Base-by-base conservation (phyloP, 2,113 vertebrate species). In the Isichthys henryi region DNA sequence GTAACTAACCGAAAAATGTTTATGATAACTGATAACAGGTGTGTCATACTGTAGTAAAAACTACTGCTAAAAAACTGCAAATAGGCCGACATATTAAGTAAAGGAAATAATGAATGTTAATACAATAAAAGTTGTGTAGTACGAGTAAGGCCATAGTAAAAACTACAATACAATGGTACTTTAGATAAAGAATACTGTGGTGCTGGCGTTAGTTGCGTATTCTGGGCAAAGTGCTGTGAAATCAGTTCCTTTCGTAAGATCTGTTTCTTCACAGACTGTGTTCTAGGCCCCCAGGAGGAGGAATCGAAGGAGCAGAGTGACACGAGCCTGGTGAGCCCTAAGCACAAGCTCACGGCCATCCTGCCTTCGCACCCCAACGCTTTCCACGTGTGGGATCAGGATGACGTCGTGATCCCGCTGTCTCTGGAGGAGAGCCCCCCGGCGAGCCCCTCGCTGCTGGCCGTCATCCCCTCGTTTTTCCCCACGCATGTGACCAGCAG, bases 371-470 rank as follows among this genome's bases (percentile, higher is more conserved):
- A 95, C 92, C 31, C 80, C 80, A 96, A 96, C 17, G 94, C 95
- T 90, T 96, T 96, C 92, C 95, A 96, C 10, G 94, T 96, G 90
- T 96, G 95, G 96, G 95, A 96, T 92, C 94, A 94, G 92, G 95
- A 96, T 1, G 95, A 95, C 6, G 94, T 96, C 70, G 91, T 95
- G 82, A 93, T 96, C 90, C 82, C 95, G 1, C 88, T 95, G 84
- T 90, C 93, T 2, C 88, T 45, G 0, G 92, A 94, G 0, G 92
- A 94, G 3, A 93, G 92, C 91, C 90, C 93, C 8, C 93, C 90
- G 92, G 39, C 3, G 85, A 96, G 95, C 93, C 95, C 95, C 0
- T 88, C 94, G 43, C 93, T 96, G 89, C 88, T 95, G 91, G 66
- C 93, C 0, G 88, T 93, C 66, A 93, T 96, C 5, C 94, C 95